Base-by-base conservation (phyloP, 64 coral and sea anemone genomes). In the Pocillopora verrucosa region DNA sequence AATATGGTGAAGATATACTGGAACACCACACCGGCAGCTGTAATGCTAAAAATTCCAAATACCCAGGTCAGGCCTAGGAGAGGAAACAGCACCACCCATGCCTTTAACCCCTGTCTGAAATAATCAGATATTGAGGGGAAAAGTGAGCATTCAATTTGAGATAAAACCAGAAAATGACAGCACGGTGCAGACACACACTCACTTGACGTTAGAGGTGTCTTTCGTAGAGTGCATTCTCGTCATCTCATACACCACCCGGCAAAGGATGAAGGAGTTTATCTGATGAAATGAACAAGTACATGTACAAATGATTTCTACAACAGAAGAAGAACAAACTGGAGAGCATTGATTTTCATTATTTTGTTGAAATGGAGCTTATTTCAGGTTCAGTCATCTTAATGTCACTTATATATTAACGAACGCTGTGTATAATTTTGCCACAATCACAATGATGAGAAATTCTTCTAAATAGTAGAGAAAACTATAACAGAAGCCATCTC, bases 71-170 rank as follows among this genome's bases (percentile, higher is more conserved):
- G 79, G 3, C 92, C 92, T 15, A 94, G 82, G 6, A 94, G 80
- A 64, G 88, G 88, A 80, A 94, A 90, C 64, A 94, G 60, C 70
- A 94, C 80, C 51, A 86, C 58, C 19, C 92, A 94, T 17, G 92
- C 82, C 22, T 87, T 94, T 9, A 94, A 51, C 36, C 84, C 78
- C 63, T 87, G 70, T 56, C 79, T 30, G 5, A 24, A 36, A 59
- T 17, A 20, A 14, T 22, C 41, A 16, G 13, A 61, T 22, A 14
- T 11, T 17, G 51, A 7, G 1, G 11, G 2, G 16, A 34, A 9
- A n/a, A 9, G 2, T 34, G 10, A 82, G n/a, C 25, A 30, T 30
- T 30, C 30, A 30, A 30, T 30, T 30, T 30, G 30, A 30, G 30
- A 30, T 30, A 30, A 30, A 30, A 30, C 30, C 30, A 30, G 30